Evolutionary conservation across 2,113 vertebrate species (phyloP).

Genomic region (Phylloscopus trochiloides): DNA sequence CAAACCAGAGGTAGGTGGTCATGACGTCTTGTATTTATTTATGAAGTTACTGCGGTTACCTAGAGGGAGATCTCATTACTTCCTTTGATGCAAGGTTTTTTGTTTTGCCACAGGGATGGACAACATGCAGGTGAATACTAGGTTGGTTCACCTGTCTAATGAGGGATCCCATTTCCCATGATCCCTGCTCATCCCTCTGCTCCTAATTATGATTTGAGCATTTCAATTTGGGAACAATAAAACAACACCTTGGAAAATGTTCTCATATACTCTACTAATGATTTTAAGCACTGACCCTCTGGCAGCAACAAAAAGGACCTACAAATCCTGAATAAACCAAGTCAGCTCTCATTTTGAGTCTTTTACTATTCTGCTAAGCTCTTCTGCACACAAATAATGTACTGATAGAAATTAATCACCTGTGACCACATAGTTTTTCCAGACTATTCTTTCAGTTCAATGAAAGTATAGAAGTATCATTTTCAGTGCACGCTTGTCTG

Average conservation of each 20-base stretch:
- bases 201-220: neutral
- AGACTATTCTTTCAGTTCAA: neutral
- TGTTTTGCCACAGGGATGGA: neutral
- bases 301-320: neutral
- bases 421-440: neutral
- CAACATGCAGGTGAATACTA: neutral
- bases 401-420: neutral
- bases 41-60: neutral
- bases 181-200: neutral
- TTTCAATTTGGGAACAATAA: neutral
- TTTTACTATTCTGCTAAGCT: neutral
- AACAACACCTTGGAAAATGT: neutral
- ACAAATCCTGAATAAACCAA: neutral
- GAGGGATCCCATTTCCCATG: accelerated
- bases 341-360: neutral
- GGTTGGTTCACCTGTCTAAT: neutral
- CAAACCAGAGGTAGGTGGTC: neutral
- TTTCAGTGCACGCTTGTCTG: neutral
- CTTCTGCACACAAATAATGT: neutral
- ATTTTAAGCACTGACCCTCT: neutral
- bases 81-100: neutral
- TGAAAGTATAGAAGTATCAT: neutral
- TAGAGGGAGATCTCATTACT: neutral
- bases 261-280: neutral
- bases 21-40: neutral